Percentiles rank a stretch among this genome's conserved stretches.
Evolutionary conservation across 2,888 invertebrate genomes (phyloP).

Genomic region (Pasiphila rectangulata): DNA sequence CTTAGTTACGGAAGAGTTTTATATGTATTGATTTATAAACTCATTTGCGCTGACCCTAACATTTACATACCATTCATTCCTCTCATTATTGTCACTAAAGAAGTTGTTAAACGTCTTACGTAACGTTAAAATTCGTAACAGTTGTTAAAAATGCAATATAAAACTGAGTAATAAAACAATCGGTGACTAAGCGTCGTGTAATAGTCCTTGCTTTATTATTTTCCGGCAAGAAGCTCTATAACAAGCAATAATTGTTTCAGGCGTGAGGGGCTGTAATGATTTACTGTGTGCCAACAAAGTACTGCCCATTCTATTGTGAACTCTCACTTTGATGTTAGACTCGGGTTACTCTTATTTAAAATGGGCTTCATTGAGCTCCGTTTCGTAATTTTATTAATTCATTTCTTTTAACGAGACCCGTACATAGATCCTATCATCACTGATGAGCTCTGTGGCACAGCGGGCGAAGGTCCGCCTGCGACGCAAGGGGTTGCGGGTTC

Average conservation of each 20-base stretch:
- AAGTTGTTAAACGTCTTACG: too few relatives aligned
- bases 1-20: too few relatives aligned
- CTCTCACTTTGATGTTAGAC: conserved; percentile 2
- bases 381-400: not conserved
- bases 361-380: not conserved
- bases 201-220: conserved; percentile 49
- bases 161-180: conserved; percentile 47
- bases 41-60: too few relatives aligned
- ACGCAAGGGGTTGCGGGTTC: too few relatives aligned
- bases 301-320: conserved; percentile 16
- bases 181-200: conserved; percentile 36
- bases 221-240: conserved; percentile 43
- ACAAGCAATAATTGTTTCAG: conserved; percentile 64
- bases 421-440: too few relatives aligned
- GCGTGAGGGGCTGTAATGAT: conserved; percentile 45
- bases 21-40: too few relatives aligned
- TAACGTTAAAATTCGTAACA: too few relatives aligned
- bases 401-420: too few relatives aligned
- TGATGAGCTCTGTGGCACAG: too few relatives aligned
- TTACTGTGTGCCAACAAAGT: conserved; percentile 36
- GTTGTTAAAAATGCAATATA: conserved; percentile 29
- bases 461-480: too few relatives aligned
- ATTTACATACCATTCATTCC: too few relatives aligned
- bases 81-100: too few relatives aligned
- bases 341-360: not conserved